Evolutionary conservation across 2,113 vertebrate genomes (phyloP).

Genomic region (Boulengerochromis microlepis): DNA sequence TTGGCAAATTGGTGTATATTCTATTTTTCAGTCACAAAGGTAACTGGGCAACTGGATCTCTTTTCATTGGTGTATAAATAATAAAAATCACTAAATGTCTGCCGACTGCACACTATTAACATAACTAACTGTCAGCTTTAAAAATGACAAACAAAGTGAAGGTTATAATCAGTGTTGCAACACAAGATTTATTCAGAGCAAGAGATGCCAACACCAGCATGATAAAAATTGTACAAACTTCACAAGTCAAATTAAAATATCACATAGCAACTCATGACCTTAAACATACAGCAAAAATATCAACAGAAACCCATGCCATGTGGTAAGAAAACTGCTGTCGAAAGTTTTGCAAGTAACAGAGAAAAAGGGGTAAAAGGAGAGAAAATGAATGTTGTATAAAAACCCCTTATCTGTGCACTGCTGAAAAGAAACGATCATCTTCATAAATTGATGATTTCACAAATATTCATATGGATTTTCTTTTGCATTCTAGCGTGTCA

Average conservation of each 20-base stretch:
- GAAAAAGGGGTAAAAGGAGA: conserved; percentile 47
- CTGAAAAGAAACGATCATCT: conserved; percentile 88
- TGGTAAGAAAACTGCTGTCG: conserved; percentile 86
- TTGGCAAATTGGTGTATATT: not conserved
- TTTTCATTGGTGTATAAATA: not conserved
- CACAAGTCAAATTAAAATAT: conserved; percentile 98
- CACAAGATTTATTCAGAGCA: conserved; percentile 96
- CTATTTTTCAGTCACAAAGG: not conserved
- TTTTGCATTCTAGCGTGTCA: conserved; percentile 96
- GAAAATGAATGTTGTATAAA: conserved; percentile 91
- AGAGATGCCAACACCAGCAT: conserved; percentile 99
- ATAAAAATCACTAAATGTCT: not conserved
- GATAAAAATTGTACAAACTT: conserved; percentile 99
- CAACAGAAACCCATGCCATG: conserved; percentile 95
- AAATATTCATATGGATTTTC: conserved; percentile 87
- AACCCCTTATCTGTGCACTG: conserved; percentile 91
- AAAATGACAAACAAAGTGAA: not conserved
- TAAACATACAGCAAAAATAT: conserved; percentile 98
- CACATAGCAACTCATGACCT: conserved; percentile 93
- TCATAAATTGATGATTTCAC: conserved; percentile 79
- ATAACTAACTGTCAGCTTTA: not conserved
- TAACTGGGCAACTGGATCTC: not conserved
- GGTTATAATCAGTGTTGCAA: conserved; percentile 74
- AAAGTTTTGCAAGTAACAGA: conserved; percentile 62
- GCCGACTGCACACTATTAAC: not conserved